A percentile compares a stretch with the other conserved stretches of the same genome.
These are phyloP conservation scores for Leucophenga varia DNA, from an alignment of 1,140 invertebrate genomes.

Conservation along the genomic window DNA sequence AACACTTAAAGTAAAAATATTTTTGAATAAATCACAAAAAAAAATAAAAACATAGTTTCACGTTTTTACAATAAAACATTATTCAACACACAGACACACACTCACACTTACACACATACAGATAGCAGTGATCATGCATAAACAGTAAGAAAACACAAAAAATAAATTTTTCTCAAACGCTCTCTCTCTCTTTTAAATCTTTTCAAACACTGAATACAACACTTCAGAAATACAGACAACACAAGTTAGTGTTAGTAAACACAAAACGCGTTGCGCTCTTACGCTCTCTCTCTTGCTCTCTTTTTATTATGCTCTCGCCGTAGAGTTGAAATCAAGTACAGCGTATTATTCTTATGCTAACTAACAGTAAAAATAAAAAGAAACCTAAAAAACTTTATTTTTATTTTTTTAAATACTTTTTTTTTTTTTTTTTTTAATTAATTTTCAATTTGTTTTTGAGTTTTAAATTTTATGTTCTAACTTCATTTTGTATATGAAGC, in stretches of 20 bases:
- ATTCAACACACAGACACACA: conserved; percentile 14
- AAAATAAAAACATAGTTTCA: no score
- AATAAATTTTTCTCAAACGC: not conserved
- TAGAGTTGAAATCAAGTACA: no score
- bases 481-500: no score
- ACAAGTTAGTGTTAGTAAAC: conserved; percentile 3
- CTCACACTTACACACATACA: conserved; percentile 6
- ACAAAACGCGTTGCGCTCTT: conserved; percentile 10
- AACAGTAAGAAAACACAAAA: no score
- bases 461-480: no score
- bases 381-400: conserved; percentile 20
- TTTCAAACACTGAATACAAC: conserved; percentile 12
- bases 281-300: no score
- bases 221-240: conserved; percentile 15
- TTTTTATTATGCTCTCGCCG: no score
- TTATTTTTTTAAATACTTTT: conserved; percentile 24
- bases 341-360: no score
- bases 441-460: conserved; percentile 10
- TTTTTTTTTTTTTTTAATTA: conserved; percentile 27
- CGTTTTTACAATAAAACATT: no score
- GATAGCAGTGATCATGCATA: conserved; percentile 1
- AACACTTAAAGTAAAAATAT: no score
- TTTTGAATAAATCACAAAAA: no score
- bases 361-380: not conserved
- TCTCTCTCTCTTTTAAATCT: not conserved